Evolutionary conservation across 2,888 invertebrate genomes (phyloP), one percentile per base, ranked within the genome.

Genomic region (Electrophaes corylata): DNA sequence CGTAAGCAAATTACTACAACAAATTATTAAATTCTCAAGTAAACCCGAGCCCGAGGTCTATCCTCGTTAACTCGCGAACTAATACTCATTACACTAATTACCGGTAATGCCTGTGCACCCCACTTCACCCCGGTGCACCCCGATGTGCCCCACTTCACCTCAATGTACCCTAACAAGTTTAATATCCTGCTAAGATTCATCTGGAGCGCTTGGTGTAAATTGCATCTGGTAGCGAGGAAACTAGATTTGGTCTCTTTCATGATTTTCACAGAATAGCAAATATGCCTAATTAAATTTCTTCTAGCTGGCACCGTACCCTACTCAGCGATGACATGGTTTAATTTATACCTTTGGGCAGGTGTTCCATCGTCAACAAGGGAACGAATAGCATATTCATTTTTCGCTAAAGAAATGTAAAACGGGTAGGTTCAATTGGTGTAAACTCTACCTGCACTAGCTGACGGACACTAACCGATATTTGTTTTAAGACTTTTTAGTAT

Each of bases 11-110:
- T 47, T 23, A 5, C 12, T 29, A 5, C 29, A 39, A n/a, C 39
- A 47, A 47, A 43, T 35, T 48, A 44, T 19, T 43, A 49, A 55
- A 45, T 49, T 49, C 19, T 44, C 39, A 37, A 49, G 44, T 54
- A 49, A 44, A 44, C 29, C 16, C 33, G 33, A 26, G 23, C 16
- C 40, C 11, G 20, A 44, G 16, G 29, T 49, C 11, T 48, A 55
- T 46, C 46, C 35, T 50, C 40, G 50, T 49, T 56, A 56, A 16
- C 45, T 35, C 33, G 20, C 20, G 16, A 54, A 43, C 47, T 35
- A 33, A 41, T 54, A 41, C 41, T 41, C 41, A 41, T 54, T 50
- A 50, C 45, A 50, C 45, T 50, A 44, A 56, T 44, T 39, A 56
- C 49, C 20, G 37, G 50, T 54, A 41, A 35, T 43, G 41, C 23